Base-by-base conservation (phyloP, 2,113 vertebrate species). In the Clinocottus analis region DNA sequence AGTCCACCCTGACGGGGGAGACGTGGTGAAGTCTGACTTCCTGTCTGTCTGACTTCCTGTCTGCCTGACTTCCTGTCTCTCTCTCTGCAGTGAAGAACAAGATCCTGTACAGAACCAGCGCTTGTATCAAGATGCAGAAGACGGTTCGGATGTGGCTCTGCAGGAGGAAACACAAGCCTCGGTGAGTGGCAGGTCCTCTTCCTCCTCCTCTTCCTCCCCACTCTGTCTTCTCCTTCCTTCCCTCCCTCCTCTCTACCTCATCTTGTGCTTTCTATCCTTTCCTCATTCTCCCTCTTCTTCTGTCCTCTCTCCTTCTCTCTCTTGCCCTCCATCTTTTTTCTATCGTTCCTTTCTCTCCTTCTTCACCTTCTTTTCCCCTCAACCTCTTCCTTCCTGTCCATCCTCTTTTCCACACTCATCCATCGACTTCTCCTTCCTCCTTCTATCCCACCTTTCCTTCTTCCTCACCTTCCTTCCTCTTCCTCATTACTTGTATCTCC, bases 61-160 rank as follows among this genome's bases (percentile, higher is more conserved):
- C 37, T 11, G 8, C 37, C 6, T 39, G 37, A 10, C 37, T 39
- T 9, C 2, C 37, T 39, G 37, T 2, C 39, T 13, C 13, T 12
- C 13, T 11, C 13, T 12, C 43, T 41, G 12, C 92, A 99, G 98
- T 99, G 94, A 99, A 97, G 94, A 96, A 99, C 84, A 99, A 99
- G 94, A 98, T 99, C 76, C 85, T 96, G 87, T 99, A 99, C 31
- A 92, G 98, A 83, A 93, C 97, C 29, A 75, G 87, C 83, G 97
- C 98, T 29, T 99, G 98, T 67, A 94, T 99, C 93, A 93, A 93
- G 91, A 97, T 99, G 90, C 98, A 99, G 86, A 99, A 99, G 93
- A 99, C 96, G 0, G 83, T 99, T 69, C 96, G 98, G 51, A 99
- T 99, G 98, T 99, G 98, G 97, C 96, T 99, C 75, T 99, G 98